Base-by-base conservation (phyloP, 2,113 vertebrate genomes). In the Oriolus oriolus region DNA sequence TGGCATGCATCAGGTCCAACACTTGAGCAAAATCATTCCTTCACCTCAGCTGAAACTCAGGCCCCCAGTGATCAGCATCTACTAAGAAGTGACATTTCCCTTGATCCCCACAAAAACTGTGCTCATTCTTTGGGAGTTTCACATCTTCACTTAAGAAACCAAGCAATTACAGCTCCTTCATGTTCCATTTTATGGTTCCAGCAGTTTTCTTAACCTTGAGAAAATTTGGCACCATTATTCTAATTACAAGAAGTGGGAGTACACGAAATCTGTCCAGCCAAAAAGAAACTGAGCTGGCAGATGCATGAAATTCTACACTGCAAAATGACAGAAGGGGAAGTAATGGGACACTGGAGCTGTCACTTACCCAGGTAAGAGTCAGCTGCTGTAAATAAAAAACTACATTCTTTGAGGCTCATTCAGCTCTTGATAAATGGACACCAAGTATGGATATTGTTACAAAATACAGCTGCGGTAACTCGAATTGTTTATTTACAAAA, bases 291-390 rank as follows among this genome's bases (percentile, higher is more conserved):
- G 96, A 96, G 90, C 89, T 93, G 90, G 89, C 90, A 93, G 66
- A 57, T 64, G 68, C 83, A 87, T 75, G 89, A 90, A 94, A 96
- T 94, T 84, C 84, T 84, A 93, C 5, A 37, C 68, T 65, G 94
- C 90, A 90, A 93, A 94, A 95, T 76, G 92, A 80, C 80, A 97
- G 82, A 81, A 88, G 75, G 91, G 84, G 57, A 93, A 96, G 90
- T 61, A 75, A 94, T 59, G 90, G 87, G 94, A 95, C 44, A 79
- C 81, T 80, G 50, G 71, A 90, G 52, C 89, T 70, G 66, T 86
- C 89, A 93, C 78, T 91, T 92, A 94, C 70, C 59, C 54, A 87
- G 81, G 84, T 73, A 70, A 31, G 63, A 95, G 65, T 70, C 60
- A 84, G 83, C n/a, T 74, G 75, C 31, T 86, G 89, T 94, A 86